Conservation (phyloP, 2,113 vertebrate species). For the Pavo muticus region DNA sequence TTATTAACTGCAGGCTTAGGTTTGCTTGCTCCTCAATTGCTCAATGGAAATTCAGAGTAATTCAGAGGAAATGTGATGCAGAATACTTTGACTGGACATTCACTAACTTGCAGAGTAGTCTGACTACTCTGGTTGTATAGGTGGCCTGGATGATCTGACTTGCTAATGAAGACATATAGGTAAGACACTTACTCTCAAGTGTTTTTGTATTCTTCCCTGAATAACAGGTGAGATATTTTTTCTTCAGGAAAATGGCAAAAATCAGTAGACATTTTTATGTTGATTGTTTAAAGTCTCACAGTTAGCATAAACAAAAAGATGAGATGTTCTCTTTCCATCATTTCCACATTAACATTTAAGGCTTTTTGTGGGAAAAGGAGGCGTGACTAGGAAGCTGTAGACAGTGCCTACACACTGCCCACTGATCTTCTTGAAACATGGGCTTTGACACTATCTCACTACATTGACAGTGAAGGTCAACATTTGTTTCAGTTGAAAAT, state of each 20-base stretch:
- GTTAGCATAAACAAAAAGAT: neutral
- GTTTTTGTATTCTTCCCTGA: neutral
- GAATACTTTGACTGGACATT: neutral
- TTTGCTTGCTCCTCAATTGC: neutral
- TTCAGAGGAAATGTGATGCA: neutral
- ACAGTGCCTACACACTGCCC: neutral
- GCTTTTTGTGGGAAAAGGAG: neutral
- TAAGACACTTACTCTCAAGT: neutral
- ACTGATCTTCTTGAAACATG: neutral
- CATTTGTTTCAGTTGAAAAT: neutral
- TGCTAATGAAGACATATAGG: neutral
- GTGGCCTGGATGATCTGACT: neutral
- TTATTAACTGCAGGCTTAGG: no score
- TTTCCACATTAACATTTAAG: neutral
- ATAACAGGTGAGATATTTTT: neutral
- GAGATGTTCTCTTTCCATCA: neutral
- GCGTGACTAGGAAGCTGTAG: neutral
- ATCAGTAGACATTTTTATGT: neutral
- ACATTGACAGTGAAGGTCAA: neutral
- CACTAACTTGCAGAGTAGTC: neutral
- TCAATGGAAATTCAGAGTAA: neutral
- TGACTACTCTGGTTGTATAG: neutral
- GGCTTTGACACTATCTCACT: neutral
- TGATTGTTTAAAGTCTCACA: neutral
- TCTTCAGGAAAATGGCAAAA: neutral